Base-by-base conservation (phyloP, 1,140 invertebrate species). In the Panonychus citri region DNA sequence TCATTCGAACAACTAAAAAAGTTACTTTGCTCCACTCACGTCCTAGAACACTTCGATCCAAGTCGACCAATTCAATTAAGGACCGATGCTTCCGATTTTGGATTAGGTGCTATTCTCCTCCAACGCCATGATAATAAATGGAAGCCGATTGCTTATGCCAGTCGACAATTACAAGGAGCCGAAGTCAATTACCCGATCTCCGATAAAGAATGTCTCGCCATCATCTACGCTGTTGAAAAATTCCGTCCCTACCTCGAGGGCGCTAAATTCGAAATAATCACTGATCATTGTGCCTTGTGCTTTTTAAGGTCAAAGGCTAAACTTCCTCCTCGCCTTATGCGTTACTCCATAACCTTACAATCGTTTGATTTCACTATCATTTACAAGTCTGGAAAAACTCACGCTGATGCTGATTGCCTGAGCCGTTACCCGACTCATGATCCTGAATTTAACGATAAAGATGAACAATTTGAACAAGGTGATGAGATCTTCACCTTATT, bases 1-100 rank as follows among this genome's bases (percentile, higher is more conserved):
- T 65, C 69, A 0, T 73, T 74, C 59, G 55, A 64, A 13, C 39
- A 63, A n/a, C 69, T 65, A 57, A 74, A 73, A 61, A 17, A 60
- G 19, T 61, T 40, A 19, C 53, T 74, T 12, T 61, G 60, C 8
- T 48, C 53, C 25, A 26, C 39, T 21, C 39, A 58, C n/a, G 12
- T 53, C 13, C 26, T 64, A 13, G 50, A n/a, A 12, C 57, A 59
- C 7, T 61, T 56, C 30, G 57, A 59, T 13, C 40, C 54, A 17
- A 39, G 30, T 15, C 12, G 27, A 21, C 50, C 34, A 13, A 24
- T 46, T 5, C 49, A 49, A 51, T 4, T 65, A 13, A 53, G 40
- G 19, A 57, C 30, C 15, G 59, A 62, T 52, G 63, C 61, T 24
- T 57, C 46, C n/a, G 54, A 54, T 30, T 27, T 2, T 15, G 61